Percentiles rank a stretch among this genome's conserved stretches.
phyloP scores from a whole-genome alignment of 2,113 vertebrate species.

The Labeo catla region DNA sequence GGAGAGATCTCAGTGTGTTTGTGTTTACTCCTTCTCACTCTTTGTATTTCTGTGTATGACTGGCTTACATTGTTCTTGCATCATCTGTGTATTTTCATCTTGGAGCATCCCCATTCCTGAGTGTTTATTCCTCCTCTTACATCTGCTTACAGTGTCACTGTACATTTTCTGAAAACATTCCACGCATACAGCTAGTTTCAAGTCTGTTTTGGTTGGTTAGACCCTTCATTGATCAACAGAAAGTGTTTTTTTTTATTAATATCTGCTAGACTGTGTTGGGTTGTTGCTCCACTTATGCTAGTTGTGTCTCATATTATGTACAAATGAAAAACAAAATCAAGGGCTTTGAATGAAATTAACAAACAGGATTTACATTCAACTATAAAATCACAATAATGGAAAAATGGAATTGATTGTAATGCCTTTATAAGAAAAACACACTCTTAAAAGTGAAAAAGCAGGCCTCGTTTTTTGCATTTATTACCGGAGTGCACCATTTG shows the following conservation, averaged over 20 bases:
- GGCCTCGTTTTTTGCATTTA: neutral
- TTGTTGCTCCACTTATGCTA: neutral
- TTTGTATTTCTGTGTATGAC: neutral
- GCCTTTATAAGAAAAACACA: neutral
- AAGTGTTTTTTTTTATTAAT: neutral
- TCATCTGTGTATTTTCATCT: constrained; percentile 37
- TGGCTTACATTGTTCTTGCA: constrained; percentile 43
- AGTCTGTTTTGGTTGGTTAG: constrained; percentile 4
- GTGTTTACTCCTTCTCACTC: neutral
- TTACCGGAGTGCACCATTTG: neutral
- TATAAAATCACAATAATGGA: constrained; percentile 9
- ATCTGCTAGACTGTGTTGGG: neutral
- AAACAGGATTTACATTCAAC: constrained; percentile 1
- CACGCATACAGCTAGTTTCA: neutral
- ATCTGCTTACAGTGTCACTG: constrained; percentile 9
- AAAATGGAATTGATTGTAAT: constrained; percentile 25
- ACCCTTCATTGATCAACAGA: constrained; percentile 10
- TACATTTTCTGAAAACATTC: constrained; percentile 10
- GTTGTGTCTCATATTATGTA: neutral
- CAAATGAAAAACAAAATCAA: neutral
- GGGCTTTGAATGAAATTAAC: neutral
- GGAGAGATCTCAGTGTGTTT: constrained; percentile 16
- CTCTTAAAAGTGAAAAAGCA: neutral
- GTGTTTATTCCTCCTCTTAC: constrained; percentile 16
- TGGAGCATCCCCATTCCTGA: neutral